Evolutionary conservation across 2,797 vertebrate species (phyloP).

Genomic region (Enteromius afrohamiltoni): DNA sequence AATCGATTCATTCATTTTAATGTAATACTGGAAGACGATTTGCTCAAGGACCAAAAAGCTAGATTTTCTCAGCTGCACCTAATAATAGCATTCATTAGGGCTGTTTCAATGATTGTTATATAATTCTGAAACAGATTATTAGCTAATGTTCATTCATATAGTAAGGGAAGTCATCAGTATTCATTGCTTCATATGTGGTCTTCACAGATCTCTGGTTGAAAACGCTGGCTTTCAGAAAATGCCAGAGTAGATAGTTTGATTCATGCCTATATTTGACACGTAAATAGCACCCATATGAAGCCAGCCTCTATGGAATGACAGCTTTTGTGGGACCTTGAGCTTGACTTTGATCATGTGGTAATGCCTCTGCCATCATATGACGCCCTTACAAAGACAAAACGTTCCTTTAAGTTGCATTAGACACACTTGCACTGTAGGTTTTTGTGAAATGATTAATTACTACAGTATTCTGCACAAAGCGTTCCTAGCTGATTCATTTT

Average conservation of each 20-base stretch:
- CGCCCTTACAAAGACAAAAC: slow-evolving; percentile 38
- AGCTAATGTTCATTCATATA: neutral
- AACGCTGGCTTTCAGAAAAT: slow-evolving; percentile 11
- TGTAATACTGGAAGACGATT: neutral
- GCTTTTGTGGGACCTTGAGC: slow-evolving; percentile 56
- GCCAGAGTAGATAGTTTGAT: slow-evolving; percentile 61
- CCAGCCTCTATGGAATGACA: slow-evolving; percentile 67
- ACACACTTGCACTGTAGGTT: slow-evolving; percentile 2
- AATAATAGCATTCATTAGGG: neutral
- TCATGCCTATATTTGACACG: slow-evolving; percentile 74
- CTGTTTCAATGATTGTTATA: neutral
- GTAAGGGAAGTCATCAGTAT: neutral
- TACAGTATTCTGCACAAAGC: too few species aligned
- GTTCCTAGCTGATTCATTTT: neutral
- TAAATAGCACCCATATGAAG: slow-evolving; percentile 73
- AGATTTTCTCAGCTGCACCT: neutral
- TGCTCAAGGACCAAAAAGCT: neutral
- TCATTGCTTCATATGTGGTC: neutral
- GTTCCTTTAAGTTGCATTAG: slow-evolving; percentile 25
- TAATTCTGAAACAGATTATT: neutral
- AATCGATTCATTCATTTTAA: neutral
- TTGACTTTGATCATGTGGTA: slow-evolving; percentile 32
- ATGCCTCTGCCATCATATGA: slow-evolving; percentile 20
- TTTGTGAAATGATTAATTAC: slow-evolving; percentile 16
- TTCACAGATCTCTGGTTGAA: neutral